Conservation (phyloP, 2,113 vertebrate genomes). For the Ifrita kowaldi region DNA sequence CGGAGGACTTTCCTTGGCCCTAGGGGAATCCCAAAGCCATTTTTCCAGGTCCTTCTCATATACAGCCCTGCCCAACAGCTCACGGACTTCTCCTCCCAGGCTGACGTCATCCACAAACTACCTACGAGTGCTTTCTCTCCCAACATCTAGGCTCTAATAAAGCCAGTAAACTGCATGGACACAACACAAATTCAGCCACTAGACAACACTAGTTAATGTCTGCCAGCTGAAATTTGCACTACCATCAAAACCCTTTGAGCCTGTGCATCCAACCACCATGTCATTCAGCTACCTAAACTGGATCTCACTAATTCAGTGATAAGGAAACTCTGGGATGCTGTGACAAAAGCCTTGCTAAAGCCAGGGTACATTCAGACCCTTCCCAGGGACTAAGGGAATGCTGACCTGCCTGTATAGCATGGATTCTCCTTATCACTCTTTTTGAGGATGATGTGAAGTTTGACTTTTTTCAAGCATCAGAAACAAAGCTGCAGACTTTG, state of each 20-base stretch:
- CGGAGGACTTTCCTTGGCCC: background rate
- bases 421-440: background rate
- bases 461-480: background rate
- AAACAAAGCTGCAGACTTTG: background rate
- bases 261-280: background rate
- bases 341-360: background rate
- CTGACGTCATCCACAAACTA: background rate
- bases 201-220: background rate
- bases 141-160: background rate
- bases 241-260: background rate
- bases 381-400: background rate
- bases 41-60: background rate
- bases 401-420: background rate
- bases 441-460: background rate
- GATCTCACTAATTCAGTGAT: background rate
- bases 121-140: background rate
- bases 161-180: background rate
- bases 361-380: background rate
- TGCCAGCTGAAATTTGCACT: background rate
- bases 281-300: background rate
- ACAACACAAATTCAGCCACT: background rate
- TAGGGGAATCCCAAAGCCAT: rapidly evolving
- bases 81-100: background rate
- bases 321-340: background rate
- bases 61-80: background rate